These are phyloP conservation scores for Megaleporinus macrocephalus DNA, from an alignment of 2,113 vertebrate species.

Conservation along the genomic window DNA sequence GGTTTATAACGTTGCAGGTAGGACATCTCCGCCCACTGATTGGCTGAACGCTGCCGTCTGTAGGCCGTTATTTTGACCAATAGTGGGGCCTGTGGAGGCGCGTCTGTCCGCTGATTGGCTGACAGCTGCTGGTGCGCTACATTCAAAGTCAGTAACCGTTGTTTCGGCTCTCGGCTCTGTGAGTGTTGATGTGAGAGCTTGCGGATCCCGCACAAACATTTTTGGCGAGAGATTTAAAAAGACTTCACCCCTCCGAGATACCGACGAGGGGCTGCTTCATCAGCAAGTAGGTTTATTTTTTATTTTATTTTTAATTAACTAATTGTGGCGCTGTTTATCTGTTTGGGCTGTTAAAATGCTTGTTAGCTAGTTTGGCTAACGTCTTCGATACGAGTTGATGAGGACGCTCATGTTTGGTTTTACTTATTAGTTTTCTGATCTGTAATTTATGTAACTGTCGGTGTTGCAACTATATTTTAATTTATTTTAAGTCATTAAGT, in stretches of 20 bases:
- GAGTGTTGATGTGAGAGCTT: not conserved
- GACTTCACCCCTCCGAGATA: not conserved
- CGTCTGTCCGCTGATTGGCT: slow-evolving; percentile 37
- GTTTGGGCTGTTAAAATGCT: too few relatives aligned
- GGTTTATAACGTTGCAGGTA: not conserved
- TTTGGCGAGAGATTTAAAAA: not conserved
- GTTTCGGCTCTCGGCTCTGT: too few relatives aligned
- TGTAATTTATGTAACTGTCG: too few relatives aligned
- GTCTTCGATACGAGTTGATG: too few relatives aligned
- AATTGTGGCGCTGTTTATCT: too few relatives aligned
- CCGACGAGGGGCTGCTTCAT: not conserved
- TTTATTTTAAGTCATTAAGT: too few relatives aligned
- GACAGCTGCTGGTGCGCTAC: slow-evolving; percentile 19
- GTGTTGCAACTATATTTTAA: too few relatives aligned
- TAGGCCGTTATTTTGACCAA: slow-evolving; percentile 19
- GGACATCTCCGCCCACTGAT: not conserved
- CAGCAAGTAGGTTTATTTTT: not conserved
- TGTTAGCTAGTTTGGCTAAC: too few relatives aligned
- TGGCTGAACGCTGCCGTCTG: not conserved
- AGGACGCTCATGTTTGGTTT: too few relatives aligned
- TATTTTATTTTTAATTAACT: too few relatives aligned
- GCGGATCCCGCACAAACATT: not conserved
- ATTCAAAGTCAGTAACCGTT: slow-evolving; percentile 50
- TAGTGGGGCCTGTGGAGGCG: not conserved
- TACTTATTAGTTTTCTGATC: too few relatives aligned